Evolutionary conservation across 2,113 vertebrate species (phyloP), one percentile per base, ranked within the genome.

Genomic region (Taurulus bubalis): DNA sequence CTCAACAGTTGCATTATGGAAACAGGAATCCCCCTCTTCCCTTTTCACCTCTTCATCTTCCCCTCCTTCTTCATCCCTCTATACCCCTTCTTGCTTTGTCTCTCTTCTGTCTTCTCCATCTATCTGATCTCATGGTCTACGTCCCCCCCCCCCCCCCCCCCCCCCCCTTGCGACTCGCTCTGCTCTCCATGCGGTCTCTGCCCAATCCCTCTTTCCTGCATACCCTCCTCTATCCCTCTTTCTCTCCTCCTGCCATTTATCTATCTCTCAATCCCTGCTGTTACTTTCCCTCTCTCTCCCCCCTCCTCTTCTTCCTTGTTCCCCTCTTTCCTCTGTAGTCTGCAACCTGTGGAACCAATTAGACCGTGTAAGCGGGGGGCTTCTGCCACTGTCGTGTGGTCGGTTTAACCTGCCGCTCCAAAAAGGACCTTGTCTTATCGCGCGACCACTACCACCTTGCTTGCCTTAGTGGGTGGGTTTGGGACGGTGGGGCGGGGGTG

Each of bases 331-430:
- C 74, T 85, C 84, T 86, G 78, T 72, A 82, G 83, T 90, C 86
- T 86, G 73, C 86, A 93, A 91, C 93, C 95, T 95, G 94, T 93
- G 87, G 91, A 95, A 95, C 89, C 90, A 93, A 94, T 95, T 93
- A 95, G 84, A 80, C 79, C 77, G 83, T 83, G 89, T 89, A 87
- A 82, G 88, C 58, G 15, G 67, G 85, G 82, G 85, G 26, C 87
- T 90, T 90, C 87, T 87, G 88, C 76, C 88, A 89, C 82, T 67
- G 91, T 90, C 90, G 90, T 92, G 93, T 87, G 93, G 87, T 90
- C 84, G 73, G 81, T 86, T 92, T 93, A 86, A 92, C 93, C 91
- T 91, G 84, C 82, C 30, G 87, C 85, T 90, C 87, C 85, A 59
- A 34, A 49, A 77, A 87, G 80, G 87, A 92, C 87, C 90, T 89